These are phyloP conservation scores for Dryobota labecula DNA, from an alignment of 2,888 invertebrate genomes.

Conservation along the genomic window DNA sequence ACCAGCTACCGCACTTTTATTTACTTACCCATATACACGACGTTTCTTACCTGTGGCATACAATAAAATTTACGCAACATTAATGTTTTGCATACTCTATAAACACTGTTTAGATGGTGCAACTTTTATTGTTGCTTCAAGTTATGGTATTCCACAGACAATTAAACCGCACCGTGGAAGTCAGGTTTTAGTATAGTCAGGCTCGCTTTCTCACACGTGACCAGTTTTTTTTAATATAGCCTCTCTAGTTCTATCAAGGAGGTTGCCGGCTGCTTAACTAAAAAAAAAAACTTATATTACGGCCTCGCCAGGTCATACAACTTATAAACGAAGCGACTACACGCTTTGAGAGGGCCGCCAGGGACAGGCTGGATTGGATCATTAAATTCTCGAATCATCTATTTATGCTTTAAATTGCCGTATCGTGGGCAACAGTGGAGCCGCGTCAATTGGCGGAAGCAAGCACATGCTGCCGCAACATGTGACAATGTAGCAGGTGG, in stretches of 20 bases:
- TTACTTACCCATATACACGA: too few relatives aligned
- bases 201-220: background rate
- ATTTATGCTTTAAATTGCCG: constrained; percentile 44
- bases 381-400: background rate
- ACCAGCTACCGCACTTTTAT: background rate
- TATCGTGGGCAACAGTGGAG: constrained; percentile 70
- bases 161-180: too few relatives aligned
- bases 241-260: background rate
- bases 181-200: background rate
- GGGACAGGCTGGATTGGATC: background rate
- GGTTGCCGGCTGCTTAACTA: background rate
- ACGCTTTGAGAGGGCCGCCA: background rate
- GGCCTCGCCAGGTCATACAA: too few relatives aligned
- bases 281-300: too few relatives aligned
- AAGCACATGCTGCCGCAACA: constrained; percentile 82
- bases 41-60: too few relatives aligned
- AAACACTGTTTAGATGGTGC: too few relatives aligned
- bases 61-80: too few relatives aligned
- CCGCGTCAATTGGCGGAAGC: constrained; percentile 80
- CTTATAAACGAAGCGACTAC: too few relatives aligned
- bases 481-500: constrained; percentile 84
- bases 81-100: too few relatives aligned
- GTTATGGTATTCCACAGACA: too few relatives aligned
- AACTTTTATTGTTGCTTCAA: too few relatives aligned
- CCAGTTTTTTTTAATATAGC: background rate